These are phyloP conservation scores for Drosophila antonietae DNA, from an alignment of 2,888 invertebrate species.

Conservation along the genomic window DNA sequence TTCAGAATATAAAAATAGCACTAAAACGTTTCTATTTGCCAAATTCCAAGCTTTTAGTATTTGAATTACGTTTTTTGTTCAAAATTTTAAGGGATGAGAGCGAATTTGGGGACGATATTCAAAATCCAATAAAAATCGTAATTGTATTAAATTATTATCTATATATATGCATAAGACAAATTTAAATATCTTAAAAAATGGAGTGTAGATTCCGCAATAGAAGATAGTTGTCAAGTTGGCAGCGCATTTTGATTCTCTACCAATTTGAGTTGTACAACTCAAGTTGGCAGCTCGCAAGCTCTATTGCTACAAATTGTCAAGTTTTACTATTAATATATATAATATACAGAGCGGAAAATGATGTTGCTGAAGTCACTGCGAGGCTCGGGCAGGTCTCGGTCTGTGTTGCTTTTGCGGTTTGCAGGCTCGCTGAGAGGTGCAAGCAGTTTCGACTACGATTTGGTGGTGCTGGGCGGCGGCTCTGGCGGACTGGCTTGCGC, in stretches of 20 bases:
- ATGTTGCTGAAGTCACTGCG: constrained; percentile 18
- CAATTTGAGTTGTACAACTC: not conserved
- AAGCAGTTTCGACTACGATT: constrained; percentile 90
- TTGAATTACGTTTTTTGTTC: too few species aligned
- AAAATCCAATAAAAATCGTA: too few species aligned
- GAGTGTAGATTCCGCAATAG: not conserved
- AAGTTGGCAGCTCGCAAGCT: constrained; percentile 21
- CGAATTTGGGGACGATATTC: too few species aligned
- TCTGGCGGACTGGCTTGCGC: constrained; percentile 98
- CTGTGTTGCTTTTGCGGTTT: not conserved
- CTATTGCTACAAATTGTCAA: constrained; percentile 21
- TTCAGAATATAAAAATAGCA: too few species aligned
- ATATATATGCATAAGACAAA: too few species aligned
- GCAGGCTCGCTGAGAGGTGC: not conserved
- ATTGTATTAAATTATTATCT: too few species aligned
- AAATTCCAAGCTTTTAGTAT: too few species aligned
- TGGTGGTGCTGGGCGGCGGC: constrained; percentile 97
- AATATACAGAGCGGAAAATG: constrained; percentile 29
- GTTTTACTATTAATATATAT: constrained; percentile 22
- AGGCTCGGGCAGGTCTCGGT: not conserved
- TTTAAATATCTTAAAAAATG: too few species aligned
- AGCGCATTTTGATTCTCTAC: not conserved
- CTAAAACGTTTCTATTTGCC: too few species aligned
- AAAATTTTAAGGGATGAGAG: too few species aligned
- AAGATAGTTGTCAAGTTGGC: constrained; percentile 9